These are phyloP conservation scores for Micrasema longulum DNA, from an alignment of 1,140 invertebrate species.

Conservation along the genomic window DNA sequence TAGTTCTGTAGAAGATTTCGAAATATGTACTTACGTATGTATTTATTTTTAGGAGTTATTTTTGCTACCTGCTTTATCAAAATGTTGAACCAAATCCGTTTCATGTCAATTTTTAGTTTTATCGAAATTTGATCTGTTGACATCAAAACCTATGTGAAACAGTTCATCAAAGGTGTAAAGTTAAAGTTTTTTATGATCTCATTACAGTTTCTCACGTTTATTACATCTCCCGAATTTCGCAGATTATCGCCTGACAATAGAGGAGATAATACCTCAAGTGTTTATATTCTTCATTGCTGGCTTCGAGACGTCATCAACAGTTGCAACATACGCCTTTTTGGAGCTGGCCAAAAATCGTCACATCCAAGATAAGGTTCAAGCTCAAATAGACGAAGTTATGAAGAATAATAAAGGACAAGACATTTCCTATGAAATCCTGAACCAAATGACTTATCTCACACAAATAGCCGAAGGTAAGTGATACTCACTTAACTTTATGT, in stretches of 20 bases:
- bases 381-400: slow-evolving; percentile 67
- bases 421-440: slow-evolving; percentile 62
- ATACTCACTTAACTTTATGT: too few species aligned
- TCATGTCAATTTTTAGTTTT: too few species aligned
- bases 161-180: too few species aligned
- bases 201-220: too few species aligned
- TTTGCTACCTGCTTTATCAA: too few species aligned
- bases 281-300: slow-evolving; percentile 59
- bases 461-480: slow-evolving; percentile 61
- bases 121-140: too few species aligned
- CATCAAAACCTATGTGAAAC: too few species aligned
- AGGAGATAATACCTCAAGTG: slow-evolving; percentile 59
- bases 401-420: slow-evolving; percentile 55
- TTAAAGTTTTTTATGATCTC: too few species aligned
- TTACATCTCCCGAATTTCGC: slow-evolving; percentile 55
- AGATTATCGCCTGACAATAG: background rate
- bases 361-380: slow-evolving; percentile 61
- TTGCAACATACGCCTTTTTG: slow-evolving; percentile 63
- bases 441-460: slow-evolving; percentile 66
- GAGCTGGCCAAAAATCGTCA: slow-evolving; percentile 67
- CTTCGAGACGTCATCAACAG: slow-evolving; percentile 59
- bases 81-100: too few species aligned
- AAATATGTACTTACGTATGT: too few species aligned
- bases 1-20: too few species aligned
- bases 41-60: too few species aligned